phyloP scores from a whole-genome alignment of 2,797 vertebrate genomes.

The Remorina albescens region DNA sequence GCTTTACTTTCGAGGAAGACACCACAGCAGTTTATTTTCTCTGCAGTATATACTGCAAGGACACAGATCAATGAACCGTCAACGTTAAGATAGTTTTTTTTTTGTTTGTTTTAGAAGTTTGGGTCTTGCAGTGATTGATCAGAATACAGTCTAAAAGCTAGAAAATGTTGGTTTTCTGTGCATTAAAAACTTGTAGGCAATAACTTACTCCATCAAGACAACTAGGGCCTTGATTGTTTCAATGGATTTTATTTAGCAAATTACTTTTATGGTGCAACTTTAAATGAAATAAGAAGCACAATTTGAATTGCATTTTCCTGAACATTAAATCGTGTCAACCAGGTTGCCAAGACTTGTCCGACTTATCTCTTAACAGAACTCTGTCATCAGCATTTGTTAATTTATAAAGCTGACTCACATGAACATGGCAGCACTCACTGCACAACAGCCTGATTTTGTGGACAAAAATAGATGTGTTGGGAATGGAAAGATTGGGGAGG shows the following conservation, averaged over 20 bases:
- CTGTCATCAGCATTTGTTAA: constrained; percentile 21
- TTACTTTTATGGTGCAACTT: constrained; percentile 14
- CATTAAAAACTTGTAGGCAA: constrained; percentile 23
- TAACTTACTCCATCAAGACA: constrained; percentile 24
- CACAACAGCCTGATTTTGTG: too few species aligned
- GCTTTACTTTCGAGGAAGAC: not conserved
- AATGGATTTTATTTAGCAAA: constrained; percentile 41
- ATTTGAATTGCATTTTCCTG: not conserved
- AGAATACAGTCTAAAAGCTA: not conserved
- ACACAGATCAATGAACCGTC: constrained; percentile 23
- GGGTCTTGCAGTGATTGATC: not conserved
- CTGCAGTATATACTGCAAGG: not conserved
- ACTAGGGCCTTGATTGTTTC: constrained; percentile 17
- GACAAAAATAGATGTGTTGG: too few species aligned
- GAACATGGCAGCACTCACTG: constrained; percentile 13
- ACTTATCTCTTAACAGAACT: not conserved
- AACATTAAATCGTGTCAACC: constrained; percentile 15
- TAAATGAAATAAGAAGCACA: constrained; percentile 5
- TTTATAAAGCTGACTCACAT: constrained; percentile 22
- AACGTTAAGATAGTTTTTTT: constrained; percentile 16
- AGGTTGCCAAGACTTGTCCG: not conserved
- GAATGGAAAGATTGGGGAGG: too few species aligned
- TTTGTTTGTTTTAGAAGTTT: constrained; percentile 1
- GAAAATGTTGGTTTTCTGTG: constrained; percentile 22
- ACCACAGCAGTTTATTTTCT: constrained; percentile 4